Evolutionary conservation across 2,888 invertebrate genomes (phyloP).

Genomic region (Nomada fucata): DNA sequence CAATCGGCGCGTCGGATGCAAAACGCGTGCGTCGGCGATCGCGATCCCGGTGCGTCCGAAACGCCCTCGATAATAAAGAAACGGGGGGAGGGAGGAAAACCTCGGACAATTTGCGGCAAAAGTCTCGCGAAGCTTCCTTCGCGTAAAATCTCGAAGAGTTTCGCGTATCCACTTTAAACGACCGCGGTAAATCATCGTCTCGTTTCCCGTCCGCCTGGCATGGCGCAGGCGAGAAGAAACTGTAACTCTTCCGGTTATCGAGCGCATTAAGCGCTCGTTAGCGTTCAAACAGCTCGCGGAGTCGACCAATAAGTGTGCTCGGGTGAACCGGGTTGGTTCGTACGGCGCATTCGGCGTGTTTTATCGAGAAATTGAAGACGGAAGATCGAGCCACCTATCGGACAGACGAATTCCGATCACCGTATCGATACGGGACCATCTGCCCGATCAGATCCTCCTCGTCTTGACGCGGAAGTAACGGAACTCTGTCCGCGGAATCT

Average conservation of each 20-base stretch:
- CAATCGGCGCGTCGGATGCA: conserved; percentile 22
- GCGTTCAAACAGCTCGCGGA: conserved; percentile 4
- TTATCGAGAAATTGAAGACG: conserved; percentile 24
- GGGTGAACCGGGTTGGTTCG: background rate
- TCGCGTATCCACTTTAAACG: background rate
- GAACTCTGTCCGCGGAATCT: conserved; percentile 56
- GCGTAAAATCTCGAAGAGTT: background rate
- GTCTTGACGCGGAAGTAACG: conserved; percentile 64
- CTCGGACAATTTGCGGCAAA: background rate
- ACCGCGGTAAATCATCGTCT: conserved; percentile 6
- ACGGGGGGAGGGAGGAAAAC: background rate
- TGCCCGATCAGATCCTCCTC: conserved; percentile 50
- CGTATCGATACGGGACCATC: conserved; percentile 51
- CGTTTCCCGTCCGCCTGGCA: background rate
- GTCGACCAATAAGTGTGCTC: background rate
- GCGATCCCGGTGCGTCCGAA: conserved; percentile 1
- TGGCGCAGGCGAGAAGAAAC: background rate
- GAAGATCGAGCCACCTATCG: conserved; percentile 47
- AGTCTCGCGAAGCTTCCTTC: background rate
- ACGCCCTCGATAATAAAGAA: background rate
- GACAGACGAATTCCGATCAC: conserved; percentile 63
- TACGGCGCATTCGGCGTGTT: background rate
- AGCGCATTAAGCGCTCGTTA: conserved; percentile 12
- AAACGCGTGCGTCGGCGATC: conserved; percentile 24
- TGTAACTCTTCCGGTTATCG: background rate